Conservation (phyloP, 2,797 vertebrate genomes). For the Pseudomugil tenellus region DNA sequence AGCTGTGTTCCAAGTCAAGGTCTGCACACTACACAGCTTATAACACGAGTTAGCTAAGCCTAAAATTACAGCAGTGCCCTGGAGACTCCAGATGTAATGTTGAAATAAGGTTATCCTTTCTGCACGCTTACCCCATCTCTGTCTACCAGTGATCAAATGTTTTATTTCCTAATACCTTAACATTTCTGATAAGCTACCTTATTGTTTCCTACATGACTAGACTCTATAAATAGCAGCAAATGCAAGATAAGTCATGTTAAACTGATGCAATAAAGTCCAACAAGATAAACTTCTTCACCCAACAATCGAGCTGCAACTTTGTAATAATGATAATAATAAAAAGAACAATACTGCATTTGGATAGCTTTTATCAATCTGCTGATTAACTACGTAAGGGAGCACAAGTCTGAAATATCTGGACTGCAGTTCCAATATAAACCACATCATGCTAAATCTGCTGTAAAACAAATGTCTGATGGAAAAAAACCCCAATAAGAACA, state of each 20-base stretch:
- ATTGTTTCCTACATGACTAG: slow-evolving; percentile 26
- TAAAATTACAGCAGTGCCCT: background rate
- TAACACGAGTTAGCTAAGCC: background rate
- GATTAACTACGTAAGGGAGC: background rate
- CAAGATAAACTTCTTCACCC: slow-evolving; percentile 1
- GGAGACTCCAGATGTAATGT: background rate
- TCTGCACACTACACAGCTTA: no score
- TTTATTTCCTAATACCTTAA: slow-evolving; percentile 12
- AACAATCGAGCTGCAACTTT: background rate
- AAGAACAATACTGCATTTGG: background rate
- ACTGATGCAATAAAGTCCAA: slow-evolving; percentile 3
- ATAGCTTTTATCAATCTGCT: background rate
- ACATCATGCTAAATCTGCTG: background rate
- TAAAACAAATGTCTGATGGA: background rate
- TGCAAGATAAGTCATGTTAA: slow-evolving; percentile 6
- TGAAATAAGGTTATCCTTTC: background rate
- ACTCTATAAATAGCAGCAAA: background rate
- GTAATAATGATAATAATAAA: background rate
- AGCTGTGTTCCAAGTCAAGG: no score
- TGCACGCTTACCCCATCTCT: background rate
- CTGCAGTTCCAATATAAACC: background rate
- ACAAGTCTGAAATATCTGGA: background rate
- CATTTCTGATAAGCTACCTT: slow-evolving; percentile 17
- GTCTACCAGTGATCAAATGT: background rate
- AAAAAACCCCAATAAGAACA: background rate